Evolutionary conservation across 1,140 invertebrate genomes (phyloP).

Genomic region (Rhagoletis pomonella): DNA sequence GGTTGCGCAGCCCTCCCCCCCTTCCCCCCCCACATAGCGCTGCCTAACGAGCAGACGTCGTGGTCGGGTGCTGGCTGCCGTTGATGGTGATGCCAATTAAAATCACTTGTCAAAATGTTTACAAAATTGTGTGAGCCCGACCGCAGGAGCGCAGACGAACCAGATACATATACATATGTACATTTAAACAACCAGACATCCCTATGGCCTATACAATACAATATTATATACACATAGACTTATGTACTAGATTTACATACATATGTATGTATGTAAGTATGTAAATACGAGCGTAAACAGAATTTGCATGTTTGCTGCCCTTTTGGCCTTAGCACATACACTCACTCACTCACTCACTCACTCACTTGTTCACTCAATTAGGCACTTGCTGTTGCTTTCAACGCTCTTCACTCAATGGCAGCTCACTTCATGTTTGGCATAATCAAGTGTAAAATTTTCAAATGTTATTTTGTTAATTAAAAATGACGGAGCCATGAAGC

Average conservation of each 20-base stretch:
- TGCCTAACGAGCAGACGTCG: neutral
- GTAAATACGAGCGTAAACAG: neutral
- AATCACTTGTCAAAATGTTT: slow-evolving; percentile 64
- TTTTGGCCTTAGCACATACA: neutral
- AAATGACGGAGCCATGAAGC: slow-evolving; percentile 21
- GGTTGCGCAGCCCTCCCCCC: neutral
- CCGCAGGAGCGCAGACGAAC: neutral
- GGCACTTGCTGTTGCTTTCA: slow-evolving; percentile 3
- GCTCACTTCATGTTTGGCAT: slow-evolving; percentile 1
- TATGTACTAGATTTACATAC: neutral
- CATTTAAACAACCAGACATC: neutral
- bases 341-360: neutral
- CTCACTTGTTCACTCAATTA: neutral
- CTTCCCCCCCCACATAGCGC: neutral
- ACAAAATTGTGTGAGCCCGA: slow-evolving; percentile 29
- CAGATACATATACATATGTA: neutral
- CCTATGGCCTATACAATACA: neutral
- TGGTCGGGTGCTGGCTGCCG: slow-evolving; percentile 33
- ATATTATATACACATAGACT: neutral
- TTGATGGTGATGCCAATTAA: slow-evolving; percentile 62
- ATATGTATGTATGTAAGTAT: neutral
- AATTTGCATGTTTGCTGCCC: slow-evolving; percentile 11
- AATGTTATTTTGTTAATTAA: slow-evolving; percentile 49
- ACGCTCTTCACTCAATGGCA: slow-evolving; percentile 14
- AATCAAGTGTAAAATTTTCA: slow-evolving; percentile 46